phyloP scores from a whole-genome alignment of 1,140 invertebrate genomes.

The Phortica variegata region DNA sequence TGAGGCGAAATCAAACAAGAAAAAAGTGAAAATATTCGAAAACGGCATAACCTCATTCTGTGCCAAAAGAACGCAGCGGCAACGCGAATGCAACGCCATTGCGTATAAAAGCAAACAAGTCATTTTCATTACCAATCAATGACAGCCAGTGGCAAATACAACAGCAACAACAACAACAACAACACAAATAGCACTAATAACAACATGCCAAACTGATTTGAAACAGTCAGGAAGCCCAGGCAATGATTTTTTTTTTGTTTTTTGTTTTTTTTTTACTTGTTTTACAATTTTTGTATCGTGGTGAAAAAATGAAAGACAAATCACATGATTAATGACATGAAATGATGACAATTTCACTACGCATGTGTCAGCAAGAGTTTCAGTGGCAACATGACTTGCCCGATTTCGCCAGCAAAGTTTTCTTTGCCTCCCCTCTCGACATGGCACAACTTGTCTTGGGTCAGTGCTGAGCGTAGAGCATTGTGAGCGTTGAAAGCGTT shows the following conservation, averaged over 20 bases:
- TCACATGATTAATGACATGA: constrained; percentile 30
- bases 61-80: background rate
- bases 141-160: constrained; percentile 19
- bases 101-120: background rate
- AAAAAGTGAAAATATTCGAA: no score
- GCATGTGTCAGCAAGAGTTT: no score
- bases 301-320: constrained; percentile 29
- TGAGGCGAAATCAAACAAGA: constrained; percentile 2
- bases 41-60: no score
- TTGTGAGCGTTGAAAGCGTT: constrained; percentile 10
- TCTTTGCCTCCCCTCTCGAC: constrained; percentile 9
- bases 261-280: no score
- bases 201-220: constrained; percentile 23
- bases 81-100: background rate
- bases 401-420: background rate
- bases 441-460: constrained; percentile 9
- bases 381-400: constrained; percentile 19
- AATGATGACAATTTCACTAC: constrained; percentile 4
- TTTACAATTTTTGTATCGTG: background rate
- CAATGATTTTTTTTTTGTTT: no score
- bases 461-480: constrained; percentile 1
- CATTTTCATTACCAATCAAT: constrained; percentile 28
- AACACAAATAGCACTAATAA: constrained; percentile 9
- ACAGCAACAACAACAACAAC: constrained; percentile 11
- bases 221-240: constrained; percentile 21